Conservation (phyloP, 1,140 invertebrate genomes). For the Anoplolepis gracilipes region DNA sequence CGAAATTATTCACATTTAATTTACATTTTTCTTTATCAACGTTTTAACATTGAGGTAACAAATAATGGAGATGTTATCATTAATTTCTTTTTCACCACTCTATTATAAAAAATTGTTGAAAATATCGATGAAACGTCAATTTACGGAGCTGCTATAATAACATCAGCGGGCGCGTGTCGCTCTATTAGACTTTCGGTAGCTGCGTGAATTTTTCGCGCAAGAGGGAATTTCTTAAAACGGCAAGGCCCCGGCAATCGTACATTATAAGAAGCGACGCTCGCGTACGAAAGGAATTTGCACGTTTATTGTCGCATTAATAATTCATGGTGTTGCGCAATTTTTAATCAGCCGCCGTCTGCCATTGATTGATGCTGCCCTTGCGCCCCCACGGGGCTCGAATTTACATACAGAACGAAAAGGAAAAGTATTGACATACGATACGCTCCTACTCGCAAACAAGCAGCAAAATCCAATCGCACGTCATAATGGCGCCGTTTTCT, state of each 20-base stretch:
- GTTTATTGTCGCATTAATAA: constrained; percentile 83
- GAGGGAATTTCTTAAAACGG: constrained; percentile 25
- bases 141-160: no score
- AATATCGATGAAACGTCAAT: neutral
- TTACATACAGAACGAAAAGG: constrained; percentile 83
- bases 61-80: neutral
- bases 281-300: constrained; percentile 78
- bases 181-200: neutral
- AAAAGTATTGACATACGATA: constrained; percentile 81
- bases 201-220: neutral
- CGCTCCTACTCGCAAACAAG: constrained; percentile 73
- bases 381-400: constrained; percentile 81
- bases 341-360: constrained; percentile 82
- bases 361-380: constrained; percentile 81
- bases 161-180: neutral
- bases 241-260: constrained; percentile 36
- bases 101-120: neutral
- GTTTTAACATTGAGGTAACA: neutral
- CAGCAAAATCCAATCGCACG: constrained; percentile 78
- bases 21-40: neutral
- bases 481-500: constrained; percentile 79
- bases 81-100: neutral
- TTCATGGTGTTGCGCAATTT: constrained; percentile 83
- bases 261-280: constrained; percentile 42
- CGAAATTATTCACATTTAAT: neutral